phyloP scores from a whole-genome alignment of 1,140 invertebrate genomes.

The Drosophila auraria region DNA sequence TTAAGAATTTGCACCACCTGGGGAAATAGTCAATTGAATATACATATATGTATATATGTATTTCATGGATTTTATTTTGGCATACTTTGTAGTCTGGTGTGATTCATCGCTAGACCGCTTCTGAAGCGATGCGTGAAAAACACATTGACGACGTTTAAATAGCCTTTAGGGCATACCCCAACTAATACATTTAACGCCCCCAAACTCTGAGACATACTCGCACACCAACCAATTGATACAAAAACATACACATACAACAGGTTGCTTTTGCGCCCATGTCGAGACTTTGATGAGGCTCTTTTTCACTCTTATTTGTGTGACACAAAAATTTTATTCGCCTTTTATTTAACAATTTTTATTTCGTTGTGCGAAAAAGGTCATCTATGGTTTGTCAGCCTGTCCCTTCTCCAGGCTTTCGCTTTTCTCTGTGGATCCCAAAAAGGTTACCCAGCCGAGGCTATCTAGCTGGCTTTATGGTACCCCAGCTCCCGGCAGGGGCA shows the following conservation, averaged over 20 bases:
- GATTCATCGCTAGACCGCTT: slow-evolving; percentile 13
- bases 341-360: slow-evolving; percentile 83
- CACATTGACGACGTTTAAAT: slow-evolving; percentile 79
- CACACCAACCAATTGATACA: neutral
- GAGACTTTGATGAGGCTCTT: slow-evolving; percentile 56
- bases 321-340: slow-evolving; percentile 77
- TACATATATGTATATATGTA: too few species aligned
- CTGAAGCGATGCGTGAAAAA: slow-evolving; percentile 68
- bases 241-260: slow-evolving; percentile 58
- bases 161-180: slow-evolving; percentile 60
- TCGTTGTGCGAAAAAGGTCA: slow-evolving; percentile 77
- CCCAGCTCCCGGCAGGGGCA: slow-evolving; percentile 49
- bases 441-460: slow-evolving; percentile 27
- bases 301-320: slow-evolving; percentile 57
- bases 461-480: slow-evolving; percentile 62
- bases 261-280: slow-evolving; percentile 54
- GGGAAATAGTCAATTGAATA: too few species aligned
- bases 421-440: slow-evolving; percentile 17
- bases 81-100: slow-evolving; percentile 27
- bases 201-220: slow-evolving; percentile 18
- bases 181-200: slow-evolving; percentile 50
- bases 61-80: neutral
- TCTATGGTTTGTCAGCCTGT: slow-evolving; percentile 55
- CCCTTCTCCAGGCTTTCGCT: neutral
- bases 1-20: neutral